Conservation (phyloP, 2,113 vertebrate species). For the Platanista minor region DNA sequence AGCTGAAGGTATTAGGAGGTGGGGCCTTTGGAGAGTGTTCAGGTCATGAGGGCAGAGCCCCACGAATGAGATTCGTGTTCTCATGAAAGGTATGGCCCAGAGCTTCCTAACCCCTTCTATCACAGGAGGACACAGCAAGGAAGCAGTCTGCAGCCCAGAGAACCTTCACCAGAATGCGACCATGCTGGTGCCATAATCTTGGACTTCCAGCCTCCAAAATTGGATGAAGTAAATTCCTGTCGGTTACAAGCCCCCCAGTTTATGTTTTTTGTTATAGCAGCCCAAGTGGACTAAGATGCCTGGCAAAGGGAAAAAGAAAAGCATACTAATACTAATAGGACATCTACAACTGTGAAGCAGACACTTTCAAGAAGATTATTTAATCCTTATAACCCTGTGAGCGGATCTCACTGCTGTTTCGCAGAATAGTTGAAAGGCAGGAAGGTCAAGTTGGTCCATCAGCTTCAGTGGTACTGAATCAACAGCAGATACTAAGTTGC, state of each 20-base stretch:
- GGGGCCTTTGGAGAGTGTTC: background rate
- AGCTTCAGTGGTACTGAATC: background rate
- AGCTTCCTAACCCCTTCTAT: accelerated
- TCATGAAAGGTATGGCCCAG: background rate
- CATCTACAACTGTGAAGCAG: background rate
- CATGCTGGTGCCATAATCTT: background rate
- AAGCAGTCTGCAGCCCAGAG: background rate
- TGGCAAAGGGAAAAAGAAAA: background rate
- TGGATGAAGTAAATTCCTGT: background rate
- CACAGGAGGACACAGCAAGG: accelerated
- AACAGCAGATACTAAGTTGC: background rate
- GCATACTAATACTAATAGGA: background rate
- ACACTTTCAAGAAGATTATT: background rate
- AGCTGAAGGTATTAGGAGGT: background rate
- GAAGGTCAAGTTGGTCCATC: background rate
- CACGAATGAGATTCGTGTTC: background rate
- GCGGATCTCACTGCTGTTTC: background rate
- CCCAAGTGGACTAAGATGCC: background rate
- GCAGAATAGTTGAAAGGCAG: background rate
- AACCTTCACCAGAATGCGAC: background rate
- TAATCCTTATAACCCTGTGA: background rate
- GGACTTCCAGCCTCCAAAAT: too few species aligned
- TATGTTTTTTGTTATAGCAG: background rate
- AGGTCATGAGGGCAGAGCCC: background rate
- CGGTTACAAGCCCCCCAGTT: background rate